Percentiles rank a stretch among this genome's conserved stretches.
These are phyloP conservation scores for Scomberomorus guttatus DNA, from an alignment of 2,797 vertebrate genomes.

Conservation along the genomic window DNA sequence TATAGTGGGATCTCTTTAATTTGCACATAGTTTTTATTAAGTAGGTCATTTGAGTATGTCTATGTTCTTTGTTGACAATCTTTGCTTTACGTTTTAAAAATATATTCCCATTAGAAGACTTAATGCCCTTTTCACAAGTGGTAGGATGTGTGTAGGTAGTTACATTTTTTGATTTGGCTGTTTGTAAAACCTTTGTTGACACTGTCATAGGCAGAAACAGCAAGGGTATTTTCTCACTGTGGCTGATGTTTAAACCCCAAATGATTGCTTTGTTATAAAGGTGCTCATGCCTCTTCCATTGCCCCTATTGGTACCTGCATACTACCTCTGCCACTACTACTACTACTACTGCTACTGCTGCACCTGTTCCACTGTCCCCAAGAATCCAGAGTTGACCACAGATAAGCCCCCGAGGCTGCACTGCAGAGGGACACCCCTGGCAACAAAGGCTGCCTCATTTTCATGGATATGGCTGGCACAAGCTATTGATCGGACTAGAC, in stretches of 20 bases:
- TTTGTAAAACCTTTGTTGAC: constrained; percentile 73
- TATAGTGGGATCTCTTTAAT: constrained; percentile 29
- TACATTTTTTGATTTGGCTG: constrained; percentile 41
- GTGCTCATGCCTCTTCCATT: constrained; percentile 84
- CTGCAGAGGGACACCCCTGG: constrained; percentile 72
- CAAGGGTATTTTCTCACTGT: constrained; percentile 75
- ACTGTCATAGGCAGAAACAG: constrained; percentile 71
- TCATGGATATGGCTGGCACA: constrained; percentile 68
- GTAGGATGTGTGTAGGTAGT: constrained; percentile 53
- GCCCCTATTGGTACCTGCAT: constrained; percentile 81
- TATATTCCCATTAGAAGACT: constrained; percentile 8
- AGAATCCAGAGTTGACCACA: constrained; percentile 78
- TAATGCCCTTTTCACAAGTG: constrained; percentile 36
- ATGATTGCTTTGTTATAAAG: constrained; percentile 86
- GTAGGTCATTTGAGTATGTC: not conserved
- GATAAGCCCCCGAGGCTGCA: constrained; percentile 72
- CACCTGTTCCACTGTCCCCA: constrained; percentile 79
- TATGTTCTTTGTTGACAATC: constrained; percentile 13
- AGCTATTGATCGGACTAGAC: constrained; percentile 64
- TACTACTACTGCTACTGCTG: constrained; percentile 68
- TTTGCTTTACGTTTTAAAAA: constrained; percentile 10
- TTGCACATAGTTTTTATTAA: constrained; percentile 9
- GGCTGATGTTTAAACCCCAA: constrained; percentile 82
- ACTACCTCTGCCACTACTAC: constrained; percentile 78
- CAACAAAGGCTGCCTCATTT: constrained; percentile 66